A percentile compares a stretch with the other conserved stretches of the same genome.
phyloP scores from a whole-genome alignment of 23 tunicate species.

The Styela plicata region DNA sequence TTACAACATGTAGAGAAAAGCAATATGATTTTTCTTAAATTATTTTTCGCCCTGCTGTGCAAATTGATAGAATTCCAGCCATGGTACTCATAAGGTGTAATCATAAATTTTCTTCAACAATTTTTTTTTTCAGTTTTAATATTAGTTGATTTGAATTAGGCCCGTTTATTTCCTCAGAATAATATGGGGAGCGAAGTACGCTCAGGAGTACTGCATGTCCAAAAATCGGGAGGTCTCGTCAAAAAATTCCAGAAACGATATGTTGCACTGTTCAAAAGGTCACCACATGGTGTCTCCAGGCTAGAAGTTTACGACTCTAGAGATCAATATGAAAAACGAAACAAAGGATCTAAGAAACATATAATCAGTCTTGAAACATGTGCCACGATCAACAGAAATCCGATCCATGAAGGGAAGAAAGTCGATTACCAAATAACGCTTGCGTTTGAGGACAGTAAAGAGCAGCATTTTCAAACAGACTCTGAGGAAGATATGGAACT shows the following conservation, averaged over 20 bases:
- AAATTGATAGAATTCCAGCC: no score
- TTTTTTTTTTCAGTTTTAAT: no score
- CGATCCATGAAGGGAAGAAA: constrained; percentile 3
- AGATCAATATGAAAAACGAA: constrained; percentile 8
- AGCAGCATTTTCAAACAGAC: constrained; percentile 13
- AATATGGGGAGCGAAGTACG: constrained; percentile 14
- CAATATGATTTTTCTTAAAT: no score
- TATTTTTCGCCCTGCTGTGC: no score
- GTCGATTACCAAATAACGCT: not conserved
- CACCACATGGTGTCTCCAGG: constrained; percentile 24
- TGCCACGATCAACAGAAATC: constrained; percentile 16
- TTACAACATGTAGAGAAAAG: no score
- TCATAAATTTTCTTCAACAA: no score
- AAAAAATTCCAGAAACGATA: constrained; percentile 25
- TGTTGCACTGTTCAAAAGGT: constrained; percentile 16
- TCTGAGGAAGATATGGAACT: constrained; percentile 16
- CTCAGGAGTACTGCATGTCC: constrained; percentile 12
- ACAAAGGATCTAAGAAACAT: constrained; percentile 15
- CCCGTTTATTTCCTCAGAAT: no score
- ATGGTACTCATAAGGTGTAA: no score
- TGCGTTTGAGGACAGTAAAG: constrained; percentile 19
- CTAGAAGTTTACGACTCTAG: constrained; percentile 23
- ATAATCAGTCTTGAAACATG: constrained; percentile 21
- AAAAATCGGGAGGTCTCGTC: constrained; percentile 14
- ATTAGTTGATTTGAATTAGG: no score